Conservation (phyloP, 2,113 vertebrate species). For the Epinephelus lanceolatus region DNA sequence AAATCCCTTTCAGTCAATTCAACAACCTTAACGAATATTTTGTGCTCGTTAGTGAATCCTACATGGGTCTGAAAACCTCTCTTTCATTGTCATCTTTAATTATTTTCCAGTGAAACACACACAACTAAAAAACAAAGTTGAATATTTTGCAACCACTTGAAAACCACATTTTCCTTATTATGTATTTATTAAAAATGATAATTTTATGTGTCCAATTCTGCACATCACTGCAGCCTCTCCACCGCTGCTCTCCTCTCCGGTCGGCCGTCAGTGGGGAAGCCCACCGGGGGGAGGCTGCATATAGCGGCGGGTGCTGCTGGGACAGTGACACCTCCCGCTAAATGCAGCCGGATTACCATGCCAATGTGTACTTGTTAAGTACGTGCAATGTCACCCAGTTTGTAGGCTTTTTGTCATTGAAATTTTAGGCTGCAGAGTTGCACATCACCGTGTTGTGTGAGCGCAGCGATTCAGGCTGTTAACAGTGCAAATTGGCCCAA, state of each 20-base stretch:
- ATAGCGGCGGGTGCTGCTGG: conserved; percentile 62
- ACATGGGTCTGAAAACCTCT: not conserved
- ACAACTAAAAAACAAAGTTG: too few relatives aligned
- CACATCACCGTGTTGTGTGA: conserved; percentile 66
- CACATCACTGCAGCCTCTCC: not conserved
- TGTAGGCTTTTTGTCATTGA: conserved; percentile 85
- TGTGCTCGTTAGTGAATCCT: not conserved
- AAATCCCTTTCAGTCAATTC: not conserved
- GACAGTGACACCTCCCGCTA: conserved; percentile 82
- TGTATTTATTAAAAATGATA: not conserved
- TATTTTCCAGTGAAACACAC: not conserved
- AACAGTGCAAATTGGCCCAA: conserved; percentile 68
- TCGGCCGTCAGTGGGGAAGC: conserved; percentile 8
- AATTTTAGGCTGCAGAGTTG: conserved; percentile 66
- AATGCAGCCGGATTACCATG: conserved; percentile 84
- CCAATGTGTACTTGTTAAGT: conserved; percentile 82
- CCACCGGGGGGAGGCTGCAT: conserved; percentile 22
- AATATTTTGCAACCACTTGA: not conserved
- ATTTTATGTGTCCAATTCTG: not conserved
- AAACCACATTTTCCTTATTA: too few relatives aligned
- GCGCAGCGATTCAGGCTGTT: conserved; percentile 56
- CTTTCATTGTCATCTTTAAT: not conserved
- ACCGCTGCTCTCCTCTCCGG: not conserved
- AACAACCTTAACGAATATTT: not conserved
- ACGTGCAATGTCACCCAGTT: conserved; percentile 82